Percentiles rank a stretch among this genome's conserved stretches.
Evolutionary conservation across 2,797 vertebrate species (phyloP).

Genomic region (Macroramphosus scolopax): DNA sequence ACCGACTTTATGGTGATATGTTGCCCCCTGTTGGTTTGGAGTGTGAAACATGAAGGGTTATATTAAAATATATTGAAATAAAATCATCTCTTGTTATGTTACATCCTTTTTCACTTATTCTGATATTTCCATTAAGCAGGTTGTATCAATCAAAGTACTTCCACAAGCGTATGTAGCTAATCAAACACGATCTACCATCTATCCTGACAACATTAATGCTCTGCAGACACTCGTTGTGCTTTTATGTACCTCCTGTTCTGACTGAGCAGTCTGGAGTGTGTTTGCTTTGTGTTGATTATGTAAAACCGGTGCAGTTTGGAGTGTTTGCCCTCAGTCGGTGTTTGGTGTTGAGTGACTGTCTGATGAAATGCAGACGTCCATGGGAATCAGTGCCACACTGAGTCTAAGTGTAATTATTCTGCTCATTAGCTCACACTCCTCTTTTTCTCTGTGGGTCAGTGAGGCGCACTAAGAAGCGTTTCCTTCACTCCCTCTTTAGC

Average conservation of each 20-base stretch:
- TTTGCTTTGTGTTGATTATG: slow-evolving; percentile 18
- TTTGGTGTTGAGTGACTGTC: too few species aligned
- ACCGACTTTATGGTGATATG: too few species aligned
- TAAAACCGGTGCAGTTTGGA: slow-evolving; percentile 9
- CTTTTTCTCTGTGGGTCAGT: slow-evolving; percentile 66
- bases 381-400: slow-evolving; percentile 41
- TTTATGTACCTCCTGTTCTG: slow-evolving; percentile 22
- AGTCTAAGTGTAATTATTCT: slow-evolving; percentile 57
- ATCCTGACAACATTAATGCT: not conserved
- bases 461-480: slow-evolving; percentile 32
- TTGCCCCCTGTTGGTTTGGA: too few species aligned
- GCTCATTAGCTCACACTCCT: slow-evolving; percentile 63
- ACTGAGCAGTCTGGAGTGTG: slow-evolving; percentile 6
- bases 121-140: too few species aligned
- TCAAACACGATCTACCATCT: slow-evolving; percentile 23
- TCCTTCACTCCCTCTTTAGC: slow-evolving; percentile 33
- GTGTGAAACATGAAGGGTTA: too few species aligned
- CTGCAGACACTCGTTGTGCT: not conserved
- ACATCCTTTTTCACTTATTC: too few species aligned
- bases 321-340: slow-evolving; percentile 1
- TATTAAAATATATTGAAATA: too few species aligned
- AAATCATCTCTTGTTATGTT: too few species aligned
- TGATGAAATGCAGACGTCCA: slow-evolving; percentile 63
- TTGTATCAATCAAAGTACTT: too few species aligned
- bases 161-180: slow-evolving; percentile 2